Evolutionary conservation across 2,797 vertebrate species (phyloP).

Genomic region (Bradypus variegatus): DNA sequence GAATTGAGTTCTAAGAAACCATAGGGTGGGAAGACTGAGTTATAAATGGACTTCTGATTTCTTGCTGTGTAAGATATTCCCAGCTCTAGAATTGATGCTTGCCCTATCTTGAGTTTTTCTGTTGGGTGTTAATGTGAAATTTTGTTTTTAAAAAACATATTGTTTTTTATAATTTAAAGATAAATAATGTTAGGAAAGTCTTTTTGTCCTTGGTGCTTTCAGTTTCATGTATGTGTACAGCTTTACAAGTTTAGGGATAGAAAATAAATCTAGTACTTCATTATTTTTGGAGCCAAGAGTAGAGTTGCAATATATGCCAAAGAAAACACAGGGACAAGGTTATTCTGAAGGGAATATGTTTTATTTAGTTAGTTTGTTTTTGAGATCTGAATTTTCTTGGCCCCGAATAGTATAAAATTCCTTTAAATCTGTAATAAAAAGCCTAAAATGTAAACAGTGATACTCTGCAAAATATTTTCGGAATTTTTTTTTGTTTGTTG

Average conservation of each 20-base stretch:
- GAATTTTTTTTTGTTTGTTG: not conserved
- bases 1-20: constrained; percentile 29
- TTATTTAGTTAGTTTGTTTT: constrained; percentile 17
- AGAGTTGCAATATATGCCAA: constrained; percentile 13
- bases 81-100: constrained; percentile 19
- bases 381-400: constrained; percentile 23
- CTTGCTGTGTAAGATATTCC: not conserved
- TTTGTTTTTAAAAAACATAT: not conserved
- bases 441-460: constrained; percentile 1
- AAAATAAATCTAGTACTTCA: not conserved
- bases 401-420: not conserved
- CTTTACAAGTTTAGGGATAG: constrained; percentile 26
- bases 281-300: constrained; percentile 23
- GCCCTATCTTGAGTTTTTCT: constrained; percentile 35
- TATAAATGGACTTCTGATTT: constrained; percentile 20
- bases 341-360: constrained; percentile 32
- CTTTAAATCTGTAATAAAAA: constrained; percentile 9
- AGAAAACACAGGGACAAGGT: constrained; percentile 12
- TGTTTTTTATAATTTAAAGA: constrained; percentile 19
- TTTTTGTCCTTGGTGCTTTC: not conserved
- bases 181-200: not conserved
- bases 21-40: not conserved
- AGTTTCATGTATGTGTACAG: constrained; percentile 24
- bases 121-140: constrained; percentile 14
- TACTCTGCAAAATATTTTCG: constrained; percentile 26